phyloP scores from a whole-genome alignment of 1,140 invertebrate species.

The Leptestheria dahalacensis region DNA sequence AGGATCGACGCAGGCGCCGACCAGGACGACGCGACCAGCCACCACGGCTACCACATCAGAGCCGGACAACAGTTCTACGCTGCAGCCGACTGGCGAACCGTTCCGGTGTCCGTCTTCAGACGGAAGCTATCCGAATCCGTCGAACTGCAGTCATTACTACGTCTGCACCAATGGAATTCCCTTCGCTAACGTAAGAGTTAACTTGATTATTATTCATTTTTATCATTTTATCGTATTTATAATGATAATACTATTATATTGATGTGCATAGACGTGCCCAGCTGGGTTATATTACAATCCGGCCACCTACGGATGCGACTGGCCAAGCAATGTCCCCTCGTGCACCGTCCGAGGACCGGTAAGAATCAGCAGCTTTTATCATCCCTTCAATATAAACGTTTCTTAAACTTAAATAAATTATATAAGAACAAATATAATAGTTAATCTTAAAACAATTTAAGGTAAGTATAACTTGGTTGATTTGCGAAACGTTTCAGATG shows the following conservation, averaged over 20 bases:
- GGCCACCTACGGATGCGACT: not conserved
- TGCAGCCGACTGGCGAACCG: not conserved
- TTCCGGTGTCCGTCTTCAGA: not conserved
- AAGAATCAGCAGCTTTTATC: too few species aligned
- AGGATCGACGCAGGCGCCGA: slow-evolving; percentile 1
- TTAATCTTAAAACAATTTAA: not conserved
- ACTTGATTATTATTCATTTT: not conserved
- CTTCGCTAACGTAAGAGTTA: not conserved
- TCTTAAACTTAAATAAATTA: too few species aligned
- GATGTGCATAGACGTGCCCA: not conserved
- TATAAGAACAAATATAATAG: too few species aligned
- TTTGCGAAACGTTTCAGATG: not conserved
- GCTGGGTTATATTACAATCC: not conserved
- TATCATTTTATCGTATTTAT: not conserved
- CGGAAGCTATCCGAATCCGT: not conserved
- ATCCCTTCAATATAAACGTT: too few species aligned
- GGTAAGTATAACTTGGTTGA: not conserved
- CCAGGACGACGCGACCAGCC: too few species aligned
- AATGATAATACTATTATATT: too few species aligned
- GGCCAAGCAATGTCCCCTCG: not conserved
- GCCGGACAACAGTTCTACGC: too few species aligned
- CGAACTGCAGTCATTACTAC: not conserved
- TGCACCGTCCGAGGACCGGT: too few species aligned
- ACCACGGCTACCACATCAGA: too few species aligned
- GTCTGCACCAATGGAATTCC: not conserved